Evolutionary conservation across 2,888 invertebrate species (phyloP).

Genomic region (Elmis aenea): DNA sequence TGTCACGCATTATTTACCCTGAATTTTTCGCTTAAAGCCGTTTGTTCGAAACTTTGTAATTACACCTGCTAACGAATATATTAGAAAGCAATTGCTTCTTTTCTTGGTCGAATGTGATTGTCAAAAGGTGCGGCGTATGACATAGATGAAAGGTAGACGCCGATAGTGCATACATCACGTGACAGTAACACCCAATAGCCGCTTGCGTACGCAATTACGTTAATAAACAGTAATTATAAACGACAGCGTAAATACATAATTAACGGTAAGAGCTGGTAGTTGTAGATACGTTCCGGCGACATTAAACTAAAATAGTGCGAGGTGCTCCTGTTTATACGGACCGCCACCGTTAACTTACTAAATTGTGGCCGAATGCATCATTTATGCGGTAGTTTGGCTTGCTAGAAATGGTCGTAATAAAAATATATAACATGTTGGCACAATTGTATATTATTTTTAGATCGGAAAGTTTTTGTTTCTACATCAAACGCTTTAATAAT

Average conservation of each 20-base stretch:
- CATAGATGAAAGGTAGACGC: conserved; percentile 3
- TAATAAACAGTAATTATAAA: conserved; percentile 46
- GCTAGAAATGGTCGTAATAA: conserved; percentile 28
- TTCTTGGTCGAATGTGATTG: no score
- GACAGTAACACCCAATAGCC: conserved; percentile 40
- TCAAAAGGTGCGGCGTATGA: conserved; percentile 10
- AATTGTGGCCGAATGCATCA: conserved; percentile 27
- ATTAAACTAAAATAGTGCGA: conserved; percentile 27
- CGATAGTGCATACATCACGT: conserved; percentile 34
- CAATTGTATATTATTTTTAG: no score
- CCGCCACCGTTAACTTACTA: conserved; percentile 11
- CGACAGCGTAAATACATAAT: conserved; percentile 43
- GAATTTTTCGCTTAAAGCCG: no score
- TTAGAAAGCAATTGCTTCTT: no score
- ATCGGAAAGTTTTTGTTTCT: no score
- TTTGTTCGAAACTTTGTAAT: no score
- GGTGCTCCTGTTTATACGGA: conserved; percentile 21
- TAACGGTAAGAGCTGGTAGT: conserved; percentile 30
- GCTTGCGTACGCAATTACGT: conserved; percentile 39
- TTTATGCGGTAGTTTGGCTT: conserved; percentile 29
- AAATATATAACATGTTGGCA: no score
- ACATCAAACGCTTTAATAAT: no score
- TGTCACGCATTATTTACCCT: no score
- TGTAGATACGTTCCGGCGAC: conserved; percentile 26
- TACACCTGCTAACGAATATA: no score